These are phyloP conservation scores for Cricetomys ansorgei DNA, from an alignment of 2,113 vertebrate genomes.

Conservation along the genomic window DNA sequence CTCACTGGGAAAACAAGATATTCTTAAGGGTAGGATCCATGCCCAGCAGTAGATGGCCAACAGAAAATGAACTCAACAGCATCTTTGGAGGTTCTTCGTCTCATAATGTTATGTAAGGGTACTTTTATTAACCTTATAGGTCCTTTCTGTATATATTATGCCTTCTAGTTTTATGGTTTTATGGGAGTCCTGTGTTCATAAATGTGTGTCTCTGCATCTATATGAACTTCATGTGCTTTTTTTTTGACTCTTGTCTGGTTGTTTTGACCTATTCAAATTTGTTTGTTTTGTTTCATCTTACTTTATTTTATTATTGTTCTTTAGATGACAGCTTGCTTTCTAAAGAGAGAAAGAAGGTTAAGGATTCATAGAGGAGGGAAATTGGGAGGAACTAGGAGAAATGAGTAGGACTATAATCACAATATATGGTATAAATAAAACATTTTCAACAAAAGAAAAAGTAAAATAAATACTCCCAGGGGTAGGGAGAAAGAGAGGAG, in stretches of 20 bases:
- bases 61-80: neutral
- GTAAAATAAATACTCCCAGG: neutral
- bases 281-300: neutral
- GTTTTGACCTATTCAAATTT: neutral
- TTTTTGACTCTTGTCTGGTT: neutral
- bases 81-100: neutral
- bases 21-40: neutral
- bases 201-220: neutral
- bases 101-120: neutral
- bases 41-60: neutral
- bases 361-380: neutral
- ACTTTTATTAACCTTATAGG: neutral
- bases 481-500: neutral
- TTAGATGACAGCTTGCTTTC: neutral
- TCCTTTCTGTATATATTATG: neutral
- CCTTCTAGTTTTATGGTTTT: neutral
- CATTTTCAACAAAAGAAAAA: neutral
- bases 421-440: neutral
- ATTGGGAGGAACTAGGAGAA: neutral
- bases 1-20: neutral
- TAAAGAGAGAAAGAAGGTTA: neutral
- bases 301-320: neutral
- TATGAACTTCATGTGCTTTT: neutral
- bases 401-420: neutral
- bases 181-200: neutral